Percentiles rank a stretch among this genome's conserved stretches.
These are phyloP conservation scores for Scaptodrosophila latifasciaeformis DNA, from an alignment of 2,888 invertebrate species.

Conservation along the genomic window DNA sequence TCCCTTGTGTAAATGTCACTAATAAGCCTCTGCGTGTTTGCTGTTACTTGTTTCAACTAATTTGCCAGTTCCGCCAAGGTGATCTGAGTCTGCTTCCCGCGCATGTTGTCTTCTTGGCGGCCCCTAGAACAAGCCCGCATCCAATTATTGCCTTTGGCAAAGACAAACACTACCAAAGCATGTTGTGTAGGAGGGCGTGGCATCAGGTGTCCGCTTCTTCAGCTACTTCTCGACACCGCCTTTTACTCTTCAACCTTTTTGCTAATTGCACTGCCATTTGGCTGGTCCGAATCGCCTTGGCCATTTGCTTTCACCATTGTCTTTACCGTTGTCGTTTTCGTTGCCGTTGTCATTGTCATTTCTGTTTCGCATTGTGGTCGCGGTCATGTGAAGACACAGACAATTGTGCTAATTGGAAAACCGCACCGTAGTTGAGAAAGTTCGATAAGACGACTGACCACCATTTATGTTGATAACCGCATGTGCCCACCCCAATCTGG, in stretches of 20 bases:
- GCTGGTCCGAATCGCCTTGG: too few relatives aligned
- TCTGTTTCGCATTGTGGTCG: too few relatives aligned
- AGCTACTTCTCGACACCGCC: not conserved
- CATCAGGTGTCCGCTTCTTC: constrained; percentile 61
- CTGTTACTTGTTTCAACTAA: constrained; percentile 63
- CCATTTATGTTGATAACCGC: not conserved
- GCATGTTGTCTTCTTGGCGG: not conserved
- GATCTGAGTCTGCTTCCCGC: too few relatives aligned
- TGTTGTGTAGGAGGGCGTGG: constrained; percentile 29
- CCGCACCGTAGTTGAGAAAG: constrained; percentile 5
- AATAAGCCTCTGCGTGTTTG: constrained; percentile 63
- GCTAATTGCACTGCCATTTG: constrained; percentile 47
- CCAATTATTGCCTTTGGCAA: not conserved
- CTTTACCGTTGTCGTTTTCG: constrained; percentile 2
- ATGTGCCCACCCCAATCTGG: constrained; percentile 2
- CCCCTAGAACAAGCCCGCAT: not conserved
- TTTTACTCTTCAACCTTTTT: constrained; percentile 11
- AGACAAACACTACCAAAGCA: too few relatives aligned
- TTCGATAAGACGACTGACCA: constrained; percentile 46
- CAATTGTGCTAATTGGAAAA: constrained; percentile 64
- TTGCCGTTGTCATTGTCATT: too few relatives aligned
- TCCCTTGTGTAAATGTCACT: constrained; percentile 34
- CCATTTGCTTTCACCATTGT: too few relatives aligned
- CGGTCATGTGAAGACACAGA: constrained; percentile 56
- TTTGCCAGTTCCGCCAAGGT: constrained; percentile 63